These are phyloP conservation scores for Argya squamiceps DNA, from an alignment of 2,797 vertebrate species.

Conservation along the genomic window DNA sequence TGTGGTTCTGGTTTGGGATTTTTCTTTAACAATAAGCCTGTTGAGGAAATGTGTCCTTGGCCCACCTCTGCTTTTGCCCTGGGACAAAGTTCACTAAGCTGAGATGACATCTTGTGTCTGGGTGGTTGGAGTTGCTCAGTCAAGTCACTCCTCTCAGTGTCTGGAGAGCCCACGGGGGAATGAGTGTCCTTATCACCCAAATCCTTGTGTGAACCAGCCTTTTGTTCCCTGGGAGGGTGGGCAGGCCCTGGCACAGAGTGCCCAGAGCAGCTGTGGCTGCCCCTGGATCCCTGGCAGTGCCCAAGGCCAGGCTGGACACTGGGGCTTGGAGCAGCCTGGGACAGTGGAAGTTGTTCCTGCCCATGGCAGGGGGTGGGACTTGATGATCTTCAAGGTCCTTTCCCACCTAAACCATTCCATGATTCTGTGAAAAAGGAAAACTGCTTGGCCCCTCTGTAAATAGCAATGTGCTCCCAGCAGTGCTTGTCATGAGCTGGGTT, in stretches of 20 bases:
- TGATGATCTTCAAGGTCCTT: neutral
- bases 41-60: neutral
- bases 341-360: rapidly evolving
- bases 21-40: neutral
- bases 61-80: neutral
- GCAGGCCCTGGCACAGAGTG: neutral
- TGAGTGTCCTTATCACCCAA: rapidly evolving
- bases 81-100: neutral
- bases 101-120: neutral
- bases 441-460: rapidly evolving
- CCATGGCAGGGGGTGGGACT: rapidly evolving
- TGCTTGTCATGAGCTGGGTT: rapidly evolving
- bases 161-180: neutral
- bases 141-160: rapidly evolving
- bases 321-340: neutral
- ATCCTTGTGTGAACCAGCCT: rapidly evolving
- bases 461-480: neutral
- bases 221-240: neutral
- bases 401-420: neutral
- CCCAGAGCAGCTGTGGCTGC: neutral
- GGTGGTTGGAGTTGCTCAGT: neutral
- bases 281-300: neutral
- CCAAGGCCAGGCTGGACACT: rapidly evolving
- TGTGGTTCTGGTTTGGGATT: neutral
- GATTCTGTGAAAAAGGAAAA: neutral